phyloP scores from a whole-genome alignment of 1,140 invertebrate genomes.

The Plectrocnemia conspersa region DNA sequence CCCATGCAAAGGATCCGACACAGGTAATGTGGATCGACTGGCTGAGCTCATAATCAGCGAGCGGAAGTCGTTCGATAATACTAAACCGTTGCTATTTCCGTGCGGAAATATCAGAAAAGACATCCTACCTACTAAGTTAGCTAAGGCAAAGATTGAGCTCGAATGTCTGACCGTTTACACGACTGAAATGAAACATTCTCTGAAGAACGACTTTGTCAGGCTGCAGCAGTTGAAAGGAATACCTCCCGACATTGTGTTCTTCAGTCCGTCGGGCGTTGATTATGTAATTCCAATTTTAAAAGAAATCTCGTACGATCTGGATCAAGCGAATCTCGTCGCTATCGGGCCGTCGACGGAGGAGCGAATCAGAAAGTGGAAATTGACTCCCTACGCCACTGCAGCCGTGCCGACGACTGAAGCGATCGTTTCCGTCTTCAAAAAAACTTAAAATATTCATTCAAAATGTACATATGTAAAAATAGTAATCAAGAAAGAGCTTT shows the following conservation, averaged over 20 bases:
- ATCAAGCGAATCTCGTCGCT: slow-evolving; percentile 43
- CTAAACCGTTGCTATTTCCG: slow-evolving; percentile 46
- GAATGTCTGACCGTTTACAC: slow-evolving; percentile 34
- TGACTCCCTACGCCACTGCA: slow-evolving; percentile 39
- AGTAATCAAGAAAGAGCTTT: too few species aligned
- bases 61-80: slow-evolving; percentile 35
- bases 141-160: slow-evolving; percentile 37
- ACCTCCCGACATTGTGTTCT: slow-evolving; percentile 45
- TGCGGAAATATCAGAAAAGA: slow-evolving; percentile 49
- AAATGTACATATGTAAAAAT: too few species aligned
- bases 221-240: slow-evolving; percentile 36
- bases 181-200: slow-evolving; percentile 10
- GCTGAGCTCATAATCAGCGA: slow-evolving; percentile 41
- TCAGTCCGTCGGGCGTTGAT: slow-evolving; percentile 49
- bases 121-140: slow-evolving; percentile 39
- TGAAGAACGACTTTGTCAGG: slow-evolving; percentile 38
- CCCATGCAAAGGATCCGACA: slow-evolving; percentile 39
- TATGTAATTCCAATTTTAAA: slow-evolving; percentile 36
- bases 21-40: slow-evolving; percentile 46
- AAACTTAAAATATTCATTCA: too few species aligned
- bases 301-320: slow-evolving; percentile 34
- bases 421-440: too few species aligned
- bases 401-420: slow-evolving; percentile 40
- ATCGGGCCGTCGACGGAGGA: slow-evolving; percentile 48
- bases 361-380: slow-evolving; percentile 39